Percentiles rank a stretch among this genome's conserved stretches.
These are phyloP conservation scores for Sycophila sp. DNA, from an alignment of 1,140 invertebrate species.

Conservation along the genomic window DNA sequence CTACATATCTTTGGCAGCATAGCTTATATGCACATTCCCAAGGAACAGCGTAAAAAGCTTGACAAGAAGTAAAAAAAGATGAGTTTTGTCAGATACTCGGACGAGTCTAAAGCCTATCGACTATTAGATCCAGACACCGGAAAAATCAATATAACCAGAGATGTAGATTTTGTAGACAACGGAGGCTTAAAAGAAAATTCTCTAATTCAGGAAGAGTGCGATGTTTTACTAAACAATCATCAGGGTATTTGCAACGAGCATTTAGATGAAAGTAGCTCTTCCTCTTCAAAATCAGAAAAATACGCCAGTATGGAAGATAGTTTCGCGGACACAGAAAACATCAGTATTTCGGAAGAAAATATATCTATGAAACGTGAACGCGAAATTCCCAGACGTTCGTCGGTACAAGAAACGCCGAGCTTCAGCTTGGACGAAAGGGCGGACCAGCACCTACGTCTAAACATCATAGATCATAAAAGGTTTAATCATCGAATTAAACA, in stretches of 20 bases:
- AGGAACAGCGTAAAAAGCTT: conserved; percentile 45
- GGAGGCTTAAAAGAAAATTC: too few species aligned
- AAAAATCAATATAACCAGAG: background rate
- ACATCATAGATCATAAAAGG: conserved; percentile 45
- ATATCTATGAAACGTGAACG: too few species aligned
- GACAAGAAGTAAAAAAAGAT: conserved; percentile 41
- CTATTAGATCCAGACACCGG: background rate
- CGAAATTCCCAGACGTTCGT: too few species aligned
- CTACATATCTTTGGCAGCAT: conserved; percentile 39
- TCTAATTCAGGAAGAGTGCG: too few species aligned
- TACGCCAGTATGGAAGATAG: too few species aligned
- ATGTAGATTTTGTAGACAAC: background rate
- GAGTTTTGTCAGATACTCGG: background rate
- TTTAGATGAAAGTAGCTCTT: too few species aligned
- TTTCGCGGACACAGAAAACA: too few species aligned
- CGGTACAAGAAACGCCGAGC: conserved; percentile 23
- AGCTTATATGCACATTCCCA: conserved; percentile 42
- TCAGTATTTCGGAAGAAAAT: too few species aligned
- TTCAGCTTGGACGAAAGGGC: conserved; percentile 39
- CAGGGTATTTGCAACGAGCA: too few species aligned
- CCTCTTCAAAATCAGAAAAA: too few species aligned
- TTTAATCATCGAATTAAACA: conserved; percentile 38
- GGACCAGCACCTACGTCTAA: conserved; percentile 21
- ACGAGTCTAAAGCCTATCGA: background rate
- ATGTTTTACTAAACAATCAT: too few species aligned